A percentile compares a stretch with the other conserved stretches of the same genome.
phyloP scores from a whole-genome alignment of 2,888 invertebrate species.

The Invenusta paracnida region DNA sequence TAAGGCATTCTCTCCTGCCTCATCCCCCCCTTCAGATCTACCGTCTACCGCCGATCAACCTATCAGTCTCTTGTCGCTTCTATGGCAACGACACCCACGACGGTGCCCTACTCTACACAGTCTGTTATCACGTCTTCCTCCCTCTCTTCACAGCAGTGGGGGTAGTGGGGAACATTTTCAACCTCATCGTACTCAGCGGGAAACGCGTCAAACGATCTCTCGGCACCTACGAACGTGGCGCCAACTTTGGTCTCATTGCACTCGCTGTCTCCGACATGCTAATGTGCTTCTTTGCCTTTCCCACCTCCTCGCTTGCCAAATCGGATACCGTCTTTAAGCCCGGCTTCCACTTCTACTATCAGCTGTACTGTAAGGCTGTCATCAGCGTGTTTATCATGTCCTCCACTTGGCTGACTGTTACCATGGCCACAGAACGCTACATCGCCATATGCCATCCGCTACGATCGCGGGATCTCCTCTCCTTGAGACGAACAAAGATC shows the following conservation, averaged over 20 bases:
- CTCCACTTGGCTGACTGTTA: conserved; percentile 57
- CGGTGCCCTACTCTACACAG: too few species aligned
- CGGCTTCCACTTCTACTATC: conserved; percentile 19
- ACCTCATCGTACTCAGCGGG: conserved; percentile 72
- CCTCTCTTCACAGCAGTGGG: conserved; percentile 71
- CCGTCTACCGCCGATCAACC: too few species aligned
- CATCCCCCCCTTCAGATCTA: too few species aligned
- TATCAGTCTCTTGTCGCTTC: too few species aligned
- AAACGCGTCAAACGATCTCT: conserved; percentile 54
- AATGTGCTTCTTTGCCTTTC: conserved; percentile 49
- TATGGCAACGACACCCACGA: too few species aligned
- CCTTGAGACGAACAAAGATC: conserved; percentile 50
- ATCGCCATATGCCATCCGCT: conserved; percentile 58
- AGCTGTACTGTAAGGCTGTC: conserved; percentile 42
- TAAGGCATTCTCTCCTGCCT: too few species aligned
- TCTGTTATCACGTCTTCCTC: conserved; percentile 51
- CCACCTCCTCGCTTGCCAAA: conserved; percentile 45
- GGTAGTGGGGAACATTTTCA: conserved; percentile 73
- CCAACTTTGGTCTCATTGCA: conserved; percentile 56
- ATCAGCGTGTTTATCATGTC: conserved; percentile 56
- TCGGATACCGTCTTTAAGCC: background rate
- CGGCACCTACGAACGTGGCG: conserved; percentile 70
- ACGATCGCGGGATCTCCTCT: conserved; percentile 54
- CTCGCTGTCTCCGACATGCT: conserved; percentile 56
- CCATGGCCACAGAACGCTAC: conserved; percentile 58